Percentiles rank a stretch among this genome's conserved stretches.
Evolutionary conservation across 2,888 invertebrate species (phyloP).

Genomic region (Petrolisthes manimaculis): DNA sequence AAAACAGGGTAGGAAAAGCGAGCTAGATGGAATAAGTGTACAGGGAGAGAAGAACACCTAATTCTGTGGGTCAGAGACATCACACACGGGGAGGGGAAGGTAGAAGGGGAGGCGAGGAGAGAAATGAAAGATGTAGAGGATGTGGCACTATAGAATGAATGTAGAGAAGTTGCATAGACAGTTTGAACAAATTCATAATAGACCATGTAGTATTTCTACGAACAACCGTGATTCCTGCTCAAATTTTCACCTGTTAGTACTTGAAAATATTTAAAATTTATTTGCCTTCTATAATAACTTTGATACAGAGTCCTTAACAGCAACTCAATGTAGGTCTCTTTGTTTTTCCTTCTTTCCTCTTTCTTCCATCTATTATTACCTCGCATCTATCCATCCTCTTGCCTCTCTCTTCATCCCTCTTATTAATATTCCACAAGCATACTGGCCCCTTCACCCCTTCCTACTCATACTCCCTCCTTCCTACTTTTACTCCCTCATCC

Average conservation of each 20-base stretch:
- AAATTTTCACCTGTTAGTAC: too few species aligned
- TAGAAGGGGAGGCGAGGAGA: neutral
- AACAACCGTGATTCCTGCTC: too few species aligned
- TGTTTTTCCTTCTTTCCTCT: neutral
- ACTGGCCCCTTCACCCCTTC: neutral
- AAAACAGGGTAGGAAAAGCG: neutral
- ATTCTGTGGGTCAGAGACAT: too few species aligned
- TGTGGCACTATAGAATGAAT: neutral
- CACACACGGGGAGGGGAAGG: neutral
- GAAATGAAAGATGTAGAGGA: neutral
- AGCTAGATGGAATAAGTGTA: too few species aligned
- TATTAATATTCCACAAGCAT: neutral
- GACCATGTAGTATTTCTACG: too few species aligned
- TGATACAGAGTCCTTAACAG: too few species aligned
- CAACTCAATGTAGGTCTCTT: too few species aligned
- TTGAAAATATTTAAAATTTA: too few species aligned
- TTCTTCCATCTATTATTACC: neutral
- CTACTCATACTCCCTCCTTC: neutral
- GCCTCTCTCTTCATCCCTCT: neutral
- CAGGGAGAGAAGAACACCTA: too few species aligned
- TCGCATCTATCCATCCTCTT: neutral
- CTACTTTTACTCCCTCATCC: constrained; percentile 1
- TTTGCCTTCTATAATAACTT: too few species aligned
- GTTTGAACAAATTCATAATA: too few species aligned
- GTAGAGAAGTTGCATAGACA: too few species aligned